Evolutionary conservation across 2,888 invertebrate genomes (phyloP).

Genomic region (Drosophila nr. perissopoda): DNA sequence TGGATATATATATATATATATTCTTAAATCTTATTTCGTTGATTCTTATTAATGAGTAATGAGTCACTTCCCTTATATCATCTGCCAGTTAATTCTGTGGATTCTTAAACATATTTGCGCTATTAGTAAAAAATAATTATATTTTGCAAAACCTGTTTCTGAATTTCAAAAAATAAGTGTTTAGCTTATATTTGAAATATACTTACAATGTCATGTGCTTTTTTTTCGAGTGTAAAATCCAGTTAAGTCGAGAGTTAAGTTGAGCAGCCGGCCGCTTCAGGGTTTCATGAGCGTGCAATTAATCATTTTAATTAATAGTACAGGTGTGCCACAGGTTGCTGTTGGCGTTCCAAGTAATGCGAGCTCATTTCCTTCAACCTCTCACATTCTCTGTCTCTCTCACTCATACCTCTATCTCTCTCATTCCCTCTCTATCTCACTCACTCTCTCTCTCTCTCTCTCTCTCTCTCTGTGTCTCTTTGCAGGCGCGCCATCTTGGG

Average conservation of each 20-base stretch:
- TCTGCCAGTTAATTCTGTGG: background rate
- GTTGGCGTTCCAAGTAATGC: conserved; percentile 53
- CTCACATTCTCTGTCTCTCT: background rate
- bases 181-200: background rate
- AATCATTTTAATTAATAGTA: conserved; percentile 81
- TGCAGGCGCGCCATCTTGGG: conserved; percentile 95
- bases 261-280: conserved; percentile 16
- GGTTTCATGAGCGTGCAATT: conserved; percentile 47
- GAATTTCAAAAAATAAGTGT: background rate
- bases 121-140: too few species aligned
- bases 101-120: background rate
- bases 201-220: background rate
- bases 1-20: background rate
- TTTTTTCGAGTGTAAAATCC: conserved; percentile 2
- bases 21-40: background rate
- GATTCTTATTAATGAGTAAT: background rate
- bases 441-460: conserved; percentile 62
- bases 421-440: conserved; percentile 70
- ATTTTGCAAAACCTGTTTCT: too few species aligned
- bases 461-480: conserved; percentile 68
- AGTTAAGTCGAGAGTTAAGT: conserved; percentile 8
- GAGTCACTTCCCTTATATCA: background rate
- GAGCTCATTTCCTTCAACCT: conserved; percentile 39
- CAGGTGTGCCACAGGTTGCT: conserved; percentile 78
- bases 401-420: conserved; percentile 60